A percentile compares a stretch with the other conserved stretches of the same genome.
phyloP scores from a whole-genome alignment of 2,797 vertebrate species.

The Taeniopygia guttata region DNA sequence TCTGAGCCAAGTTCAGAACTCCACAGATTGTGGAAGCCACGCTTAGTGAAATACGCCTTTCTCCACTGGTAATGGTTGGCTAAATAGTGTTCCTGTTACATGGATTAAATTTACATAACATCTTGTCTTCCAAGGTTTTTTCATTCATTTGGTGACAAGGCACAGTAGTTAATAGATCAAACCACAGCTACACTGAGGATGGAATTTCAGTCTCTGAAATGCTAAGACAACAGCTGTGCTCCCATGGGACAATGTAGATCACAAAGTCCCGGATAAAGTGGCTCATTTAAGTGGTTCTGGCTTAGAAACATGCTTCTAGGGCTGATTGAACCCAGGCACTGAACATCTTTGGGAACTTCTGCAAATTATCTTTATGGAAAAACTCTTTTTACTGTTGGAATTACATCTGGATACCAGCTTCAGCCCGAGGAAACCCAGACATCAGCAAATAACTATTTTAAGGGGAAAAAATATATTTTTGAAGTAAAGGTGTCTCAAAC shows the following conservation, averaged over 20 bases:
- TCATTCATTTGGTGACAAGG: conserved; percentile 29
- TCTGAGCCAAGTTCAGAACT: not conserved
- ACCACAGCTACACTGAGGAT: not conserved
- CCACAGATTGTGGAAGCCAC: not conserved
- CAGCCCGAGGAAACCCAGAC: not conserved
- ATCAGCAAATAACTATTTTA: not conserved
- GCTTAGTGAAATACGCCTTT: not conserved
- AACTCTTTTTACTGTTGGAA: not conserved
- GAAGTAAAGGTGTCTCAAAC: not conserved
- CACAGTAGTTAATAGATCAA: not conserved
- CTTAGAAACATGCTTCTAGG: not conserved
- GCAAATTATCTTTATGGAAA: not conserved
- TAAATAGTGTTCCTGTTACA: not conserved
- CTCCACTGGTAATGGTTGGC: not conserved
- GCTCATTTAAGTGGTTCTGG: not conserved
- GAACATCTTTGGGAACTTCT: not conserved
- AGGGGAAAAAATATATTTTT: not conserved
- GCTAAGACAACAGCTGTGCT: not conserved
- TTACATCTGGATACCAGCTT: not conserved
- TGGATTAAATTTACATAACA: conserved; percentile 13
- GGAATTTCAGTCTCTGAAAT: conserved; percentile 1
- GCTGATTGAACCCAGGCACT: conserved; percentile 10
- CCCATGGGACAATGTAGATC: not conserved
- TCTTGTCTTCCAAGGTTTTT: not conserved
- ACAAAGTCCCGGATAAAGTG: not conserved